Evolutionary conservation across 2,797 vertebrate genomes (phyloP).

Genomic region (Lepilemur septentrionalis): DNA sequence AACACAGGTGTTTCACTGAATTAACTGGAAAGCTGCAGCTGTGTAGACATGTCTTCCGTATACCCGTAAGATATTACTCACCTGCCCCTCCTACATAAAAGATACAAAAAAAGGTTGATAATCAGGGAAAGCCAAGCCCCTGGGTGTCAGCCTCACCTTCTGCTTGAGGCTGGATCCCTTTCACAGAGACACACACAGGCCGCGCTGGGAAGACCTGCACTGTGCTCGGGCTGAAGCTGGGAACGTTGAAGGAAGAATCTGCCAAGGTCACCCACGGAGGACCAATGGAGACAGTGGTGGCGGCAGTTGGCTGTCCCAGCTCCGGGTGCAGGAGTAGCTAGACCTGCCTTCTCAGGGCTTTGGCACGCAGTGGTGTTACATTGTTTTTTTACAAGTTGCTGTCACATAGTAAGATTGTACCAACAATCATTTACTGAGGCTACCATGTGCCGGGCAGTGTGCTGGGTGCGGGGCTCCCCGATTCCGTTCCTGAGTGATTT

Average conservation of each 20-base stretch:
- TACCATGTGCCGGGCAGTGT: rapidly evolving
- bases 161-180: background rate
- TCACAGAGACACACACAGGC: rapidly evolving
- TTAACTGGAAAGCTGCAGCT: background rate
- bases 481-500: background rate
- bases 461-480: background rate
- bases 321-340: background rate
- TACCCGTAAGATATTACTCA: background rate
- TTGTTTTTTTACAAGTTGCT: background rate
- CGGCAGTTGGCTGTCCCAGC: background rate
- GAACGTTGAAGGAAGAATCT: background rate
- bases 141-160: background rate
- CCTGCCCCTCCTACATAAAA: background rate
- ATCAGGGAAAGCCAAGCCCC: background rate
- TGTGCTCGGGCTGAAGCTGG: background rate
- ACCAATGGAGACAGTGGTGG: background rate
- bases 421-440: background rate
- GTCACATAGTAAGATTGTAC: background rate
- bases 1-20: background rate
- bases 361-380: background rate
- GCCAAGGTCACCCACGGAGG: background rate
- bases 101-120: background rate
- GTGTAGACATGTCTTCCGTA: background rate
- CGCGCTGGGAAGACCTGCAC: background rate
- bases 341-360: background rate